Evolutionary conservation across 2,888 invertebrate genomes (phyloP).

Genomic region (Nipponacmea schrenckii): DNA sequence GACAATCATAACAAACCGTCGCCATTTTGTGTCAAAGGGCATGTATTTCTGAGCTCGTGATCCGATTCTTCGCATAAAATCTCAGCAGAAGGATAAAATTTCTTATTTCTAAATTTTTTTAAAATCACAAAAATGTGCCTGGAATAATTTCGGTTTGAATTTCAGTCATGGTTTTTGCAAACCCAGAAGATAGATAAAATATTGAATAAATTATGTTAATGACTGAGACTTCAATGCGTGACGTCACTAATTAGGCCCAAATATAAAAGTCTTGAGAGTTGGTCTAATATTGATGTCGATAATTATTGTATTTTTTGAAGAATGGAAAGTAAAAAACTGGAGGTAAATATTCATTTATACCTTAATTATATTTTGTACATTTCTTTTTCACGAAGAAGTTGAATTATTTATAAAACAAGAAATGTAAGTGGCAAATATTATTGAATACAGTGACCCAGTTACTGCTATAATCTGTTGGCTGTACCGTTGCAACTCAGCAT

Average conservation of each 20-base stretch:
- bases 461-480: conserved; percentile 45
- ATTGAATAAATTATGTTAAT: conserved; percentile 61
- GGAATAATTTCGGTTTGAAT: background rate
- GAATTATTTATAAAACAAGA: conserved; percentile 26
- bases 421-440: conserved; percentile 41
- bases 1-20: conserved; percentile 1
- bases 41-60: background rate
- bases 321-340: conserved; percentile 51
- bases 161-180: conserved; percentile 1
- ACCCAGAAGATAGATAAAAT: background rate
- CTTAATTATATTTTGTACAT: conserved; percentile 17
- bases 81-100: background rate
- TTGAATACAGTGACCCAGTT: conserved; percentile 58
- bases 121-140: background rate
- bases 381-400: conserved; percentile 14
- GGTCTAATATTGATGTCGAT: conserved; percentile 36
- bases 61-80: background rate
- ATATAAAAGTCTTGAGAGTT: conserved; percentile 53
- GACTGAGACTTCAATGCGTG: conserved; percentile 52
- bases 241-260: conserved; percentile 66
- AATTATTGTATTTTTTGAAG: conserved; percentile 44
- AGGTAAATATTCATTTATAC: conserved; percentile 46
- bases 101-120: background rate
- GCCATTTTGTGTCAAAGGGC: conserved; percentile 1
- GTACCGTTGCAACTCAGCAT: conserved; percentile 14